Base-by-base conservation (phyloP, 2,797 vertebrate species). In the Sardinella longiceps region DNA sequence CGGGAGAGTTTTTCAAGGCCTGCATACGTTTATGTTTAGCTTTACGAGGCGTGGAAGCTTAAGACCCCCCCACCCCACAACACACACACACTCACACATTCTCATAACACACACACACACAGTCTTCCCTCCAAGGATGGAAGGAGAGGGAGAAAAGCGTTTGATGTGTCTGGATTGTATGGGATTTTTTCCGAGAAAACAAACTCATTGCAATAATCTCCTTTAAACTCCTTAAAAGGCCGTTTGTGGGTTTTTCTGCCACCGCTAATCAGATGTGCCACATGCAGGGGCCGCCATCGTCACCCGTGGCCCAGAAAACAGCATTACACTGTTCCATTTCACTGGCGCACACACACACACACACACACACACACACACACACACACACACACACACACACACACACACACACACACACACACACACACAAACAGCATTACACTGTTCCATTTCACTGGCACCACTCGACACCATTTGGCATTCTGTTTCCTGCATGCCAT, bases 31-130 rank as follows among this genome's bases (percentile, higher is more conserved):
- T 81, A 74, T 91, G 88, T 86, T 92, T 90, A 81, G 82, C 91
- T 93, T 92, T 93, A 92, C 86, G 89, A 90, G 89, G 45, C 84
- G 3, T 89, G 89, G 83, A 87, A 87, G 84, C 88, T 85, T 51
- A 84, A 60, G 74, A 45, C 80, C 3, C 66, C 15, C 30, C 11
- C 63, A 12, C 63, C 23, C 53, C 20, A 23, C 53, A 3, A 0
- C 0, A 39, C 28, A 70, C 30, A 70, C 63, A 33, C 23, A 30
- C 30, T 33, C 28, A 70, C 30, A 70, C 28, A 37, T 30, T 37
- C 33, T 10, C 70, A 37, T 28, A 23, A 33, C 23, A 30, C 63
- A 70, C 28, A 70, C 30, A 70, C 28, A 37, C 66, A 70, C 33
- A 23, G 12, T 70, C 63, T 70, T 70, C 33, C 70, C 9, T 28